phyloP scores from a whole-genome alignment of 2,888 invertebrate genomes.

The Cryptocheilus praepositus region DNA sequence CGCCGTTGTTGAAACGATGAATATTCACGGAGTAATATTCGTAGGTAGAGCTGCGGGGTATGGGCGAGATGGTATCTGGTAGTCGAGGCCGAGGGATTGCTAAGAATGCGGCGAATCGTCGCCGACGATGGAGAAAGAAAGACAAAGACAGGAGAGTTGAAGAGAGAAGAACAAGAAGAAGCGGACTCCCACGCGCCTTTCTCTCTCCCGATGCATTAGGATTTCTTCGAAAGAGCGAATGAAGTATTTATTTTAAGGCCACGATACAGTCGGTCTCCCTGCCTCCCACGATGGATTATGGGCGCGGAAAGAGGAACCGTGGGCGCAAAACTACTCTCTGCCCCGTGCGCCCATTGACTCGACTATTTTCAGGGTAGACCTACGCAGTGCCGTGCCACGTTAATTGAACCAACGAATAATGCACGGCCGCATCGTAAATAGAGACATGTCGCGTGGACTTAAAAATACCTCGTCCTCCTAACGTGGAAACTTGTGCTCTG shows the following conservation, averaged over 20 bases:
- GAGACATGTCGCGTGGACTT: too few relatives aligned
- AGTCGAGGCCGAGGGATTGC: constrained; percentile 1
- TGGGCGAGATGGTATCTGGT: constrained; percentile 2
- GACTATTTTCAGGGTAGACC: background rate
- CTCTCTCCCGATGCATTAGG: constrained; percentile 21
- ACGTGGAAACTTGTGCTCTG: too few relatives aligned
- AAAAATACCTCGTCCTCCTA: too few relatives aligned
- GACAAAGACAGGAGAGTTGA: too few relatives aligned
- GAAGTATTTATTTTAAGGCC: constrained; percentile 23
- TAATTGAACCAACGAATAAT: too few relatives aligned
- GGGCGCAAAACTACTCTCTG: constrained; percentile 1
- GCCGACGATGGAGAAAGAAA: background rate
- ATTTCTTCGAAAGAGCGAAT: constrained; percentile 20
- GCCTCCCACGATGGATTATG: constrained; percentile 16
- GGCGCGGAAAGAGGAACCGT: constrained; percentile 9
- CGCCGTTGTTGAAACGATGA: too few relatives aligned
- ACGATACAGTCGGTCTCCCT: background rate
- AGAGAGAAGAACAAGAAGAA: too few relatives aligned
- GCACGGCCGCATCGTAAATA: too few relatives aligned
- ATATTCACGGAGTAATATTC: too few relatives aligned
- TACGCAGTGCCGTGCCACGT: too few relatives aligned
- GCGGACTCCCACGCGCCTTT: background rate
- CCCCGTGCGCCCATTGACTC: background rate
- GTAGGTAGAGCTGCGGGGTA: too few relatives aligned
- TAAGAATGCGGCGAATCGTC: constrained; percentile 4